Base-by-base conservation (phyloP, 2,797 vertebrate species). In the Pogoniulus pusillus region DNA sequence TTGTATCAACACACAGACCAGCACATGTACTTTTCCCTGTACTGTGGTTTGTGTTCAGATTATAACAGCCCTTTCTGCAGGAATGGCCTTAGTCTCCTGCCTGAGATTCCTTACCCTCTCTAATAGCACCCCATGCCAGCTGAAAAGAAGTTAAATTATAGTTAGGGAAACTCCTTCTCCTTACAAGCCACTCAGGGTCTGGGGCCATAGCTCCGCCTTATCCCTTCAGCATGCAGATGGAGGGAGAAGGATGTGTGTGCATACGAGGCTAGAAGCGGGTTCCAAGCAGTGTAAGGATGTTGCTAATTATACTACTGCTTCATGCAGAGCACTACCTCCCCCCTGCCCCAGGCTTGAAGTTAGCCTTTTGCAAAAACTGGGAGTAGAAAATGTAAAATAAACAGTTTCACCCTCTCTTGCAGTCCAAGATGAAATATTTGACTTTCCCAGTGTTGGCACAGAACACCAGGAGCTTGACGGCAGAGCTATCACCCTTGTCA, bases 361-460 rank as follows among this genome's bases (percentile, higher is more conserved):
- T 59, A 66, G 17, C 12, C 62, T 74, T 66, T 58, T 49, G 30
- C 49, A 63, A 71, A 76, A 55, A 45, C 30, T 68, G 41, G 6
- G 69, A 79, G 32, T 9, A 34, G 45, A 68, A 63, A 51, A 62
- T 51, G 92, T 53, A 34, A 87, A 89, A 35, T 12, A 43, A 91
- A 41, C 13, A 29, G 37, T 78, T 49, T 12, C 29, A 73, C 79
- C 37, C 11, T 90, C 62, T 66, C 70, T 96, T 97, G 49, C 96
- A 99, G 99, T 97, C 58, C 98, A 99, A 87, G 98, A 99, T n/a
- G 98, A 99, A 71, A 98, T 99, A 59, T 99, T 99, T 85, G 98
- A 98, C 86, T 99, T 99, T 82, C 98, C 99, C 13, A 90, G 96
- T 0, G 97, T 98, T 51, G 59, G 97, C 54, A 76, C 97, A 7